Evolutionary conservation across 2,113 vertebrate genomes (phyloP).

Genomic region (Bothrops jararaca): DNA sequence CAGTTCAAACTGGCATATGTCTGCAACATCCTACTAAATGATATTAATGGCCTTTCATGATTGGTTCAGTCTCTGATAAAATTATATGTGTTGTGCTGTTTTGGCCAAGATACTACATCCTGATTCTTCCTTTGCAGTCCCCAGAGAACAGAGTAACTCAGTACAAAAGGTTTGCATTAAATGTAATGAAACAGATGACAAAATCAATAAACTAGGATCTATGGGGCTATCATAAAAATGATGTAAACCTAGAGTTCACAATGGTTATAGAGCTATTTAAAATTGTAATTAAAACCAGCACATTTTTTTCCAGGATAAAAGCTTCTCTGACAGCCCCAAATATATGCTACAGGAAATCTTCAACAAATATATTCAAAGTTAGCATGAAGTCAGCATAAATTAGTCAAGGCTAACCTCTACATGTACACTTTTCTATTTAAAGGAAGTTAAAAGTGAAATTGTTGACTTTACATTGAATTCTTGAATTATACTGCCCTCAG

Average conservation of each 20-base stretch:
- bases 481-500: slow-evolving; percentile 60
- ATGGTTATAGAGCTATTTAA: slow-evolving; percentile 77
- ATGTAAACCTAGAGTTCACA: slow-evolving; percentile 77
- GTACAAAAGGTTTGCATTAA: slow-evolving; percentile 70
- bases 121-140: slow-evolving; percentile 52
- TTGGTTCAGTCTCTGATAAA: slow-evolving; percentile 47
- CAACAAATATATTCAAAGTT: slow-evolving; percentile 74
- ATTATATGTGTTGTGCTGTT: slow-evolving; percentile 46
- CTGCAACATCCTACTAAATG: slow-evolving; percentile 44
- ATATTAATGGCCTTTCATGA: slow-evolving; percentile 42
- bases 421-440: slow-evolving; percentile 50
- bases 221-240: slow-evolving; percentile 76
- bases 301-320: slow-evolving; percentile 71
- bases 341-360: slow-evolving; percentile 74
- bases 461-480: slow-evolving; percentile 64
- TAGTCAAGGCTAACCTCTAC: slow-evolving; percentile 65
- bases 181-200: slow-evolving; percentile 77
- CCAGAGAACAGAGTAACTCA: slow-evolving; percentile 45
- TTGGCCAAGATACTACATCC: slow-evolving; percentile 41
- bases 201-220: slow-evolving; percentile 78
- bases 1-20: slow-evolving; percentile 50
- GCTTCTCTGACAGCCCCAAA: slow-evolving; percentile 72
- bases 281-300: slow-evolving; percentile 79
- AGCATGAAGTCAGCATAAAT: slow-evolving; percentile 69
- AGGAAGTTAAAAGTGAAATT: slow-evolving; percentile 64